These are phyloP conservation scores for Trachymyrmex cornetzi DNA, from an alignment of 1,140 invertebrate species.

Conservation along the genomic window DNA sequence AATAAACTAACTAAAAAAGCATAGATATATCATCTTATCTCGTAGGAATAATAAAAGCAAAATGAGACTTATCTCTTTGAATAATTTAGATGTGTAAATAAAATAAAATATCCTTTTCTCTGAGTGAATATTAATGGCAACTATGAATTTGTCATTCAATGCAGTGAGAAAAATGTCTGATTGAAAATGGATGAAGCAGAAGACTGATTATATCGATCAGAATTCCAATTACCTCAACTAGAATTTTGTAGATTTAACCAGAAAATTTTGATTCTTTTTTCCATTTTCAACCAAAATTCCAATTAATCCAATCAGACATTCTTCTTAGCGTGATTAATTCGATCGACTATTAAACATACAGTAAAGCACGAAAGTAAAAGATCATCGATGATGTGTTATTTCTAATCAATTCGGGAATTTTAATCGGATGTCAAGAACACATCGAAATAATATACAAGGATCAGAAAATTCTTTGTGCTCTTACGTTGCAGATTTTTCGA, in stretches of 20 bases:
- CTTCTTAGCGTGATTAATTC: neutral
- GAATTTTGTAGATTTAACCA: no score
- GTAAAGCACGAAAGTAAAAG: neutral
- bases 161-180: no score
- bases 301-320: no score
- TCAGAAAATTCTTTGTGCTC: slow-evolving; percentile 64
- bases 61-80: neutral
- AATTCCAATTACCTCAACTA: no score
- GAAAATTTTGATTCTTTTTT: no score
- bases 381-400: slow-evolving; percentile 7
- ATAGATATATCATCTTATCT: neutral
- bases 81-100: slow-evolving; percentile 1
- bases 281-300: no score
- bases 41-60: neutral
- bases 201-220: no score
- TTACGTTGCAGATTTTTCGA: slow-evolving; percentile 82
- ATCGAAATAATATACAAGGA: slow-evolving; percentile 42
- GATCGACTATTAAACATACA: neutral
- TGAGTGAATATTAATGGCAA: neutral
- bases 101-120: neutral
- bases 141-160: neutral
- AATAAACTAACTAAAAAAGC: slow-evolving; percentile 6
- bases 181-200: no score
- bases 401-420: slow-evolving; percentile 52
- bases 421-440: slow-evolving; percentile 46